Conservation (phyloP, 2,113 vertebrate genomes). For the Passer montanus region DNA sequence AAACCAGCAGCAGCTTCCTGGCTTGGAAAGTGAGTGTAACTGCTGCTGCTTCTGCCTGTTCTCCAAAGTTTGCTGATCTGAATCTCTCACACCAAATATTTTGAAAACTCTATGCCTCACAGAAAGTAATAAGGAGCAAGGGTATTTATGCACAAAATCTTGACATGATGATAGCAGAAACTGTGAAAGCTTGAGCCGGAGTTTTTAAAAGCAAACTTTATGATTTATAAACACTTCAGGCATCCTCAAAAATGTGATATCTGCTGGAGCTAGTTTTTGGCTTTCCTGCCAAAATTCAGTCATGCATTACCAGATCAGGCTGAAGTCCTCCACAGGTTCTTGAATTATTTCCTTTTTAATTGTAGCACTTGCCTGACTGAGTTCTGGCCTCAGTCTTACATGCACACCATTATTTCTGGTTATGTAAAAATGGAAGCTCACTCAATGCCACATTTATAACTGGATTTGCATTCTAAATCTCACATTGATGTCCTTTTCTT, state of each 20-base stretch:
- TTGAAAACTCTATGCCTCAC: neutral
- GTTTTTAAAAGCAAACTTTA: neutral
- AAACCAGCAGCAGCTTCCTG: neutral
- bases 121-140: neutral
- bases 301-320: neutral
- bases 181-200: neutral
- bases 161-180: neutral
- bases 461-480: neutral
- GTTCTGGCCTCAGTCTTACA: neutral
- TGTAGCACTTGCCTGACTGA: neutral
- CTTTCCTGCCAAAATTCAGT: slow-evolving; percentile 35
- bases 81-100: neutral
- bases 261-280: neutral
- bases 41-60: neutral
- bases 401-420: neutral
- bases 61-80: neutral
- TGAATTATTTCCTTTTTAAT: neutral
- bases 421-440: neutral
- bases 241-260: slow-evolving; percentile 2
- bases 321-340: neutral
- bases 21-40: neutral
- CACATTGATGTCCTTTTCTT: neutral
- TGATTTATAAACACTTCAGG: slow-evolving; percentile 8
- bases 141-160: neutral
- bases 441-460: neutral